A percentile compares a stretch with the other conserved stretches of the same genome.
These are phyloP conservation scores for Nomada fabriciana DNA, from an alignment of 2,888 invertebrate genomes.

Conservation along the genomic window DNA sequence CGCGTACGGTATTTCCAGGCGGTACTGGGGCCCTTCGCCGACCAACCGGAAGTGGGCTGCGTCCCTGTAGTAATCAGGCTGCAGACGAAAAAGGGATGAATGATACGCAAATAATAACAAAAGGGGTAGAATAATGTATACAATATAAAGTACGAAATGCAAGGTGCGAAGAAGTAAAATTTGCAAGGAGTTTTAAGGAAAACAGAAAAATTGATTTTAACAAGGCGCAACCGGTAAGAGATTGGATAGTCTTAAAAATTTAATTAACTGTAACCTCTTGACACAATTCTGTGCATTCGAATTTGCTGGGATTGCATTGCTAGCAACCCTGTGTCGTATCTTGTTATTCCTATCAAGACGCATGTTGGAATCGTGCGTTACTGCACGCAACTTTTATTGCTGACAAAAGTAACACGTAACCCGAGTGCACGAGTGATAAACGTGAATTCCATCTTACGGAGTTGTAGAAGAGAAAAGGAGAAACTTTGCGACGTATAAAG, in stretches of 20 bases:
- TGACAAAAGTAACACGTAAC: constrained; percentile 55
- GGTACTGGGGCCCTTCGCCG: constrained; percentile 92
- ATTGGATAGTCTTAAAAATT: background rate
- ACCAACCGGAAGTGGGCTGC: constrained; percentile 92
- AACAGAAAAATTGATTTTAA: background rate
- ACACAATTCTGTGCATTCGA: background rate
- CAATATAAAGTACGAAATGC: background rate
- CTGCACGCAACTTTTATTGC: constrained; percentile 46
- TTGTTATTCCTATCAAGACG: constrained; percentile 1
- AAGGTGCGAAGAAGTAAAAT: background rate
- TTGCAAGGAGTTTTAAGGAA: background rate
- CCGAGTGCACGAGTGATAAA: constrained; percentile 24
- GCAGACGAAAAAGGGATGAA: constrained; percentile 75
- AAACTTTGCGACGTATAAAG: constrained; percentile 33
- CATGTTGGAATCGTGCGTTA: constrained; percentile 9
- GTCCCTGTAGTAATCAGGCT: constrained; percentile 95
- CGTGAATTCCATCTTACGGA: background rate
- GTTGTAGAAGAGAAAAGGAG: constrained; percentile 18
- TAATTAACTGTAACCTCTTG: background rate
- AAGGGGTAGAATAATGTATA: background rate
- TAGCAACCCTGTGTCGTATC: background rate
- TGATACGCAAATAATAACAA: background rate
- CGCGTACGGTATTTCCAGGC: constrained; percentile 93
- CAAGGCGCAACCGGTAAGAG: background rate
- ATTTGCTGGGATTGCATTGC: background rate